phyloP scores from a whole-genome alignment of 2,113 vertebrate species.

The Columbina picui region DNA sequence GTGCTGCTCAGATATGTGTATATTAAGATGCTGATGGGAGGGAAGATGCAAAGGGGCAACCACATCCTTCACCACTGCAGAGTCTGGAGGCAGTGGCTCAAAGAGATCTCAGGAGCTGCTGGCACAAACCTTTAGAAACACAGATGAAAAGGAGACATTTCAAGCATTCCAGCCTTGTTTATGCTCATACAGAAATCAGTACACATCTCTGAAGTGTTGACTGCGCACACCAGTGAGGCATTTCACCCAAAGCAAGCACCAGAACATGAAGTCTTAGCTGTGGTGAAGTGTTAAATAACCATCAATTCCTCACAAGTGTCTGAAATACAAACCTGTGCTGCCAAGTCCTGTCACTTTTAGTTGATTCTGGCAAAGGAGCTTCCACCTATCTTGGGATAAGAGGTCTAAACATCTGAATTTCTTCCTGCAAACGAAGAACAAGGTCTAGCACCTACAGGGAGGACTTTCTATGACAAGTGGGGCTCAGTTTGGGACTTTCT shows the following conservation, averaged over 20 bases:
- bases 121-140: not conserved
- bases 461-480: not conserved
- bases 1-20: not conserved
- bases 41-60: not conserved
- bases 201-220: not conserved
- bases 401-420: not conserved
- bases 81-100: not conserved
- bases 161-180: not conserved
- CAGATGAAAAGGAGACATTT: not conserved
- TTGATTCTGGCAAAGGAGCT: not conserved
- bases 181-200: not conserved
- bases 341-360: not conserved
- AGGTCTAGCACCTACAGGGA: not conserved
- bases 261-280: not conserved
- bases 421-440: not conserved
- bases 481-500: not conserved
- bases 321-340: not conserved
- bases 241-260: not conserved
- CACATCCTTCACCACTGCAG: not conserved
- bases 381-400: not conserved
- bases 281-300: not conserved
- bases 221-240: accelerated
- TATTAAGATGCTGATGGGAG: not conserved
- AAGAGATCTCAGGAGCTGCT: not conserved
- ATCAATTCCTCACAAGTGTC: accelerated